A percentile compares a stretch with the other conserved stretches of the same genome.
These are phyloP conservation scores for Podocnemis expansa DNA, from an alignment of 2,113 vertebrate species.

Conservation along the genomic window DNA sequence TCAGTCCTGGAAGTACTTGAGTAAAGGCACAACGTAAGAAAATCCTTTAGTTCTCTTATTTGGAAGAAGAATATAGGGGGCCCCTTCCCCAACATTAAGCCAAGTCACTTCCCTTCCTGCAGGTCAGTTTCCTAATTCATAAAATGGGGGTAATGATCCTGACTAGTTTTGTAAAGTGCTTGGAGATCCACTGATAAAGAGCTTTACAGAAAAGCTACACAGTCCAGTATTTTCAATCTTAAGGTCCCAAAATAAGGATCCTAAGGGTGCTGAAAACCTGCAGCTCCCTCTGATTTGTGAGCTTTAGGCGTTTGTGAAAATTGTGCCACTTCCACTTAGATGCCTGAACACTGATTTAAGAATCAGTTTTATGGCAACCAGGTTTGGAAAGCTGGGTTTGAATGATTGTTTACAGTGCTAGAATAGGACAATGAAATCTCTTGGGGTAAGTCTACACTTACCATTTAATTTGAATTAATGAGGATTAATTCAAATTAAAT, in stretches of 20 bases:
- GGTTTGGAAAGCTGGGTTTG: background rate
- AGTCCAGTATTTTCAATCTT: background rate
- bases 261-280: background rate
- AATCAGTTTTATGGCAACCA: background rate
- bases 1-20: background rate
- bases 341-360: background rate
- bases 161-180: no score
- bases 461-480: no score
- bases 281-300: background rate
- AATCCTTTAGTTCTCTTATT: background rate
- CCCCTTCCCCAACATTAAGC: no score
- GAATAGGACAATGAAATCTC: no score
- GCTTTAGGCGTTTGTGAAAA: background rate
- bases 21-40: background rate
- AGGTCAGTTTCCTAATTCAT: no score
- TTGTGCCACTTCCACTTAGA: background rate
- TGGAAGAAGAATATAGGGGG: background rate
- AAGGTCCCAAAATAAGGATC: background rate
- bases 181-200: no score
- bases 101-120: no score
- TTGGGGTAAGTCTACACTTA: no score
- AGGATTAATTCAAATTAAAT: no score
- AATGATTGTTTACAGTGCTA: background rate
- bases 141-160: no score
- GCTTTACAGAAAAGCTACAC: background rate